Base-by-base conservation (phyloP, 2,888 invertebrate species). In the Melanargia galathea region DNA sequence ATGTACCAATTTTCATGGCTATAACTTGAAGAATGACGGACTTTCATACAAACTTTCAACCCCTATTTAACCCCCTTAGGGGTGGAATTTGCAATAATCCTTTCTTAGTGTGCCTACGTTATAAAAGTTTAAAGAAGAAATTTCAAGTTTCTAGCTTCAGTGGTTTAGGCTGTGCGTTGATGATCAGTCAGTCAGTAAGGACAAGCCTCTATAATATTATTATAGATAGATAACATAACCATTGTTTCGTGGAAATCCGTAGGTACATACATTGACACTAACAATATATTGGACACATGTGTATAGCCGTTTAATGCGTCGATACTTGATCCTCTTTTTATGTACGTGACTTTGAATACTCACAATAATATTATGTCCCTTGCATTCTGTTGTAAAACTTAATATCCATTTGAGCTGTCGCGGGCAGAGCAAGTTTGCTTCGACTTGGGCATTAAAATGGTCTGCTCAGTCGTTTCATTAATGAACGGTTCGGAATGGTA, bases 231-330 rank as follows among this genome's bases (percentile, higher is more conserved):
- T 55, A 56, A 55, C 57, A 67, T 67, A 71, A 71, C 84, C 84
- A 89, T 89, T 90, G 89, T 89, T 86, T 86, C 82, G 85, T 79
- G 82, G 84, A 85, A 86, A 86, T 85, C 81, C 75, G 72, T 79
- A 83, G 82, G 2, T 35, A 35, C 5, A 84, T 74, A 82, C 79
- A 82, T 85, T 83, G 84, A 83, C 84, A 86, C 79, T 82, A 78
- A 79, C 72, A 76, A 74, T 79, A 78, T 80, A 81, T 77, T 77
- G 70, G 74, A 75, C 73, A 74, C 72, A 70, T 72, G 68, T 72
- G 73, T 70, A 71, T 70, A 18, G 7, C 38, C 52, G n/a, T 52
- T 64, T 54, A 40, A 40, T 48, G 45, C 48, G 16, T 40, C 22
- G 48, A 24, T 48, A 35, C 46, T 57, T 46, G 40, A 49, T 40